Evolutionary conservation across 2,797 vertebrate genomes (phyloP), one percentile per base, ranked within the genome.

Genomic region (Artibeus lituratus): DNA sequence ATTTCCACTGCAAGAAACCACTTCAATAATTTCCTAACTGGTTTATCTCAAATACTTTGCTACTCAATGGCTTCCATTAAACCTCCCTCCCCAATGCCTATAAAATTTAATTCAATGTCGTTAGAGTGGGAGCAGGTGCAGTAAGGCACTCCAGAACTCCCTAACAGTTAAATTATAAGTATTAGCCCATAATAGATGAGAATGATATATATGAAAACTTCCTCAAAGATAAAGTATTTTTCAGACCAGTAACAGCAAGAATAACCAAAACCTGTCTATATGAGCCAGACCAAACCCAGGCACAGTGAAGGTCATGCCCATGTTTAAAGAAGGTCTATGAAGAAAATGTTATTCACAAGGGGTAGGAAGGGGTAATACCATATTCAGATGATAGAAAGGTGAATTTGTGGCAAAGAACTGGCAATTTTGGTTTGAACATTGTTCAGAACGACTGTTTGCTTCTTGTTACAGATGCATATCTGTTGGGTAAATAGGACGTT

Each of bases 71-170:
- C 32, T 89, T 21, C 1, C 24, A 11, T 65, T 78, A 92, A 76
- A 16, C 22, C 80, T 35, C 51, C 10, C 90, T 24, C 29, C 47
- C 42, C n/a, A 32, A 32, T 62, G 39, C 10, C 15, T 74, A 51
- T 1, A 82, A 53, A 93, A 91, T 62, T 93, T 94, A 87, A 93
- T 19, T 90, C 35, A 84, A 94, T 21, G 22, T 91, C 87, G 55
- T 83, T 73, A 76, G n/a, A 57, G 7, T 55, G n/a, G 59, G 4
- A 88, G 29, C 81, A 72, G 5, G 26, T 55, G 3, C 5, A 87
- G 32, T 67, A 62, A 86, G 81, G 18, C 26, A 29, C 26, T 59
- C 67, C 67, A 90, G 73, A 93, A 70, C 47, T 67, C 51, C 59
- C 19, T 96, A 76, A 42, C 12, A 81, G 42, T 87, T 93, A 90